Conservation (phyloP, 2,113 vertebrate species). For the Toxotes jaculatrix region DNA sequence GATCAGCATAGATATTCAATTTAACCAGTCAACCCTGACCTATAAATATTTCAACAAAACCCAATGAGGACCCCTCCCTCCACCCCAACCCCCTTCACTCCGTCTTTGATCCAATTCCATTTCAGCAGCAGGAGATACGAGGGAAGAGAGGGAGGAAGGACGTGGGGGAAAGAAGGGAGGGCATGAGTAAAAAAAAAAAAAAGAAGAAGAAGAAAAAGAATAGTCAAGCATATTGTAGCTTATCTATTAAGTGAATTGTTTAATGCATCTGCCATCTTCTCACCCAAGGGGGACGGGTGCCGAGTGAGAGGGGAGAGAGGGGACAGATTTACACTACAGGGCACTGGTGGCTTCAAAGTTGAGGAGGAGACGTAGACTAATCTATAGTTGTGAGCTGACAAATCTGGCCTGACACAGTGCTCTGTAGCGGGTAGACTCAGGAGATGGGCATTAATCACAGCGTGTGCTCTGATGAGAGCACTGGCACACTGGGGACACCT, state of each 20-base stretch:
- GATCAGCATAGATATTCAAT: constrained; percentile 99
- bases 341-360: constrained; percentile 92
- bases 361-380: constrained; percentile 93
- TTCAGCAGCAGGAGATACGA: constrained; percentile 91
- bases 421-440: constrained; percentile 87
- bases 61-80: constrained; percentile 91
- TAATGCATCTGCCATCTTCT: constrained; percentile 94
- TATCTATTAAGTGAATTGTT: constrained; percentile 98
- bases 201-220: constrained; percentile 56
- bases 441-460: constrained; percentile 93
- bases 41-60: constrained; percentile 99
- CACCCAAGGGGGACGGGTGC: constrained; percentile 86
- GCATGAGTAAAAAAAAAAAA: constrained; percentile 91
- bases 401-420: constrained; percentile 91
- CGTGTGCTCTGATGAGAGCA: constrained; percentile 88
- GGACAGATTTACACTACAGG: constrained; percentile 89
- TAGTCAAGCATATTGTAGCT: constrained; percentile 92
- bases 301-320: constrained; percentile 63
- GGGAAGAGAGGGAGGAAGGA: constrained; percentile 82
- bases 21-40: constrained; percentile 99
- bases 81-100: constrained; percentile 73
- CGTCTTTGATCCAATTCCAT: constrained; percentile 98
- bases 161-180: constrained; percentile 85
- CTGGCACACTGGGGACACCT: constrained; percentile 88
- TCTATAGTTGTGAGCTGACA: constrained; percentile 94